Percentiles rank a stretch among this genome's conserved stretches.
Conservation (phyloP, 2,113 vertebrate genomes). For the Coracopsis vasa region DNA sequence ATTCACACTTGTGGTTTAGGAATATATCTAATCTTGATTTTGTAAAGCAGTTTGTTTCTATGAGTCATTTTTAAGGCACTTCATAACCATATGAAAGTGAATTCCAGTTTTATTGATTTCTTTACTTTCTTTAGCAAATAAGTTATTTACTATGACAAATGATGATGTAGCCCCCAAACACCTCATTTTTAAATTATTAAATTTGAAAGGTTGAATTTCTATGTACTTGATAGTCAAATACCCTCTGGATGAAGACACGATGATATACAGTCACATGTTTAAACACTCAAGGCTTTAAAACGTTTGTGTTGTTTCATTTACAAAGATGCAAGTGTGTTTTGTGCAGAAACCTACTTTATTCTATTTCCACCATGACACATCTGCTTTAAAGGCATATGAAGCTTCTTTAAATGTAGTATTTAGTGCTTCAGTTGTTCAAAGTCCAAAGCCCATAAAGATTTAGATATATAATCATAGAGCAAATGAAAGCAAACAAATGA, state of each 20-base stretch:
- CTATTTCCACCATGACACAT: background rate
- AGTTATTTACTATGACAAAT: background rate
- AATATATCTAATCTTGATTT: slow-evolving; percentile 48
- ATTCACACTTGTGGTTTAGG: slow-evolving; percentile 50
- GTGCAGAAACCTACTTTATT: background rate
- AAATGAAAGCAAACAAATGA: background rate
- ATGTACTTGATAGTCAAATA: background rate
- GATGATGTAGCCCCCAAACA: background rate
- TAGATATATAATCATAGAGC: background rate
- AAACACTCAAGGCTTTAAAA: background rate
- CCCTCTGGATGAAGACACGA: background rate
- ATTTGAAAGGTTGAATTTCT: background rate
- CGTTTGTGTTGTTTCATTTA: background rate
- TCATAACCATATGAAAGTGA: background rate
- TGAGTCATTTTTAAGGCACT: slow-evolving; percentile 46
- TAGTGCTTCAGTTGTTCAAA: background rate
- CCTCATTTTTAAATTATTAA: background rate
- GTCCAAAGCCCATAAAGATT: background rate
- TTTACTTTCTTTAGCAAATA: background rate
- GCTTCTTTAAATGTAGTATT: background rate
- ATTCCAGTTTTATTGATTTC: background rate
- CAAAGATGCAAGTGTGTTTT: background rate
- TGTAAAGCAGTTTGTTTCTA: slow-evolving; percentile 27
- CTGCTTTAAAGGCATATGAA: background rate
- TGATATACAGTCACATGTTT: background rate